Base-by-base conservation (phyloP, 2,888 invertebrate genomes). In the Temnothorax rugatulus region DNA sequence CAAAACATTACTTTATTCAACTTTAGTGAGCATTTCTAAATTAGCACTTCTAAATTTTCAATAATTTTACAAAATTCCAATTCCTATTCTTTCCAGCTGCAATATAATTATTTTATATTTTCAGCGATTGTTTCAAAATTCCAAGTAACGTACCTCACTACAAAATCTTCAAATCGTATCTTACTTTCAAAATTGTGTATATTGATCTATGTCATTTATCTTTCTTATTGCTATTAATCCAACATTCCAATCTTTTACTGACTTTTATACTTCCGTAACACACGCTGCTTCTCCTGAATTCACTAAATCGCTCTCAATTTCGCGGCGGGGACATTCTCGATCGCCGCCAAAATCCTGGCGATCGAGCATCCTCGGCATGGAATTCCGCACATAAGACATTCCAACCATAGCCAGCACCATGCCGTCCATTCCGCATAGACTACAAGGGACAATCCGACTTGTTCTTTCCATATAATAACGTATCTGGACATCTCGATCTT, bases 311-410 rank as follows among this genome's bases (percentile, higher is more conserved):
- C 79, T 81, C 21, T 61, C 59, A 59, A 81, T 81, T 38, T 73
- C 79, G 79, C 59, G 79, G 79, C 34, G 47, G 15, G 15, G 73
- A 47, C 79, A 81, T 81, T 81, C 79, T 81, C 73, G 59, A 73
- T 73, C 47, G 79, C 47, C 59, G 34, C 73, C 73, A 81, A 81
- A 81, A 73, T 81, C 73, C 79, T 73, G 38, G 73, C 47, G 59
- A 81, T 81, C 59, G 73, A 81, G 79, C 79, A 73, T 81, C 59
- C 79, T 47, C 3, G 79, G 73, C 73, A 81, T 81, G 79, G 73
- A 81, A 81, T 81, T 81, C 79, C 79, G 18, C 77, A 81, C 73
- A 81, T 59, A 81, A 81, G 79, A 81, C 79, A 81, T 81, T 81
- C 79, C 79, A 81, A 44, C 38, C 79, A 73, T 79, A 79, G 34